Evolutionary conservation across 2,888 invertebrate species (phyloP).

Genomic region (Autographa gamma): DNA sequence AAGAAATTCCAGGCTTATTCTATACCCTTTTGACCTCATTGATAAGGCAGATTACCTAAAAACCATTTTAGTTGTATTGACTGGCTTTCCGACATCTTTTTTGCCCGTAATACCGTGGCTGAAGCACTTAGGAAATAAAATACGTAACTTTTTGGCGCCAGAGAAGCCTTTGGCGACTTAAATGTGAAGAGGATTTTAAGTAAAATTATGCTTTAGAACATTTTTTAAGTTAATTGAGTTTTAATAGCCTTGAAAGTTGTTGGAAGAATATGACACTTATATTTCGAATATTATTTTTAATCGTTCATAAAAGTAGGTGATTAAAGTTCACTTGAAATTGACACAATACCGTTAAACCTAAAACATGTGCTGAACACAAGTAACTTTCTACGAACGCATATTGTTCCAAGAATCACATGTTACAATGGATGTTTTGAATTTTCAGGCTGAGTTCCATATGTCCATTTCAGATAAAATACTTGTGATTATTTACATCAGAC

Average conservation of each 20-base stretch:
- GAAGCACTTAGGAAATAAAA: constrained; percentile 50
- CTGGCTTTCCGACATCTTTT: constrained; percentile 19
- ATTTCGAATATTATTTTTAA: background rate
- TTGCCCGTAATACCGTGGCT: constrained; percentile 27
- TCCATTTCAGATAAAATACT: constrained; percentile 1
- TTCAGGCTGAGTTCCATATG: background rate
- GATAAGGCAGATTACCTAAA: constrained; percentile 6
- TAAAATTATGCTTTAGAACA: constrained; percentile 10
- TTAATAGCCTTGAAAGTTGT: constrained; percentile 19
- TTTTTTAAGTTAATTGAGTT: constrained; percentile 14
- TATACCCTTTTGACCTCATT: constrained; percentile 9
- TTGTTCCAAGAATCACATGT: background rate
- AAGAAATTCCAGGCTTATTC: background rate
- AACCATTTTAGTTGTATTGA: constrained; percentile 6
- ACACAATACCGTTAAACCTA: background rate
- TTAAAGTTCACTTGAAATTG: background rate
- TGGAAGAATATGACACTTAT: background rate
- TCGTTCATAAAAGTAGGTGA: too few relatives aligned
- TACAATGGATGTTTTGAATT: background rate
- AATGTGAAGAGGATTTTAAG: constrained; percentile 18
- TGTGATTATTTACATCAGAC: background rate
- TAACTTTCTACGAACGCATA: background rate
- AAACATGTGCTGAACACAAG: background rate
- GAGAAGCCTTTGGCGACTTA: constrained; percentile 21
- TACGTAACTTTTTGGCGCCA: constrained; percentile 23